Evolutionary conservation across 2,113 vertebrate species (phyloP).

Genomic region (Eubucco bourcierii): DNA sequence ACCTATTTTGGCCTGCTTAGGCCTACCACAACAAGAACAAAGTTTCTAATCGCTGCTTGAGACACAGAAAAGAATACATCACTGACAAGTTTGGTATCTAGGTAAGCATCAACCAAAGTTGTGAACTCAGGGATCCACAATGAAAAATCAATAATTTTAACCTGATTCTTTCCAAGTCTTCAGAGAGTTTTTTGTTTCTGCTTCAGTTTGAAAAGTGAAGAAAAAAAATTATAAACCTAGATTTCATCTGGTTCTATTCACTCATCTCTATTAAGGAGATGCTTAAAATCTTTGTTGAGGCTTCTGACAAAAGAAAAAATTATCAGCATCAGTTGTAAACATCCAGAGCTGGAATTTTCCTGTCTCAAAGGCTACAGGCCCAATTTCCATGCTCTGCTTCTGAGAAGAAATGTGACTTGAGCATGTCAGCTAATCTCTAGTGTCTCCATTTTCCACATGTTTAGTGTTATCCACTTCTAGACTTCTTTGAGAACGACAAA

Average conservation of each 20-base stretch:
- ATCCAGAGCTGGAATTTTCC: background rate
- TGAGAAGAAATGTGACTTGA: background rate
- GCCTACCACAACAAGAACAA: background rate
- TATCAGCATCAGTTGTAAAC: background rate
- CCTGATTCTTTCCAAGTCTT: background rate
- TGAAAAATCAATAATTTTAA: background rate
- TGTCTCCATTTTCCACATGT: background rate
- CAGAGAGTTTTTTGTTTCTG: background rate
- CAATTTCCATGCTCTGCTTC: background rate
- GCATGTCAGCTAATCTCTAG: background rate
- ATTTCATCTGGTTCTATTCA: background rate
- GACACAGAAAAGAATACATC: background rate
- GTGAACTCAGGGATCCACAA: background rate
- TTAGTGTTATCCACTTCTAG: background rate
- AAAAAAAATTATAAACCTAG: background rate
- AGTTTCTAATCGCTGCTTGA: background rate
- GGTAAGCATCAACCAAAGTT: background rate
- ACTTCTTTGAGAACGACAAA: background rate
- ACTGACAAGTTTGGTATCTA: background rate
- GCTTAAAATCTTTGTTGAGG: background rate
- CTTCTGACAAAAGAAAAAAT: background rate
- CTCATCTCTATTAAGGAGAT: background rate
- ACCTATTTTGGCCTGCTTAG: no score
- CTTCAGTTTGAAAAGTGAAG: background rate
- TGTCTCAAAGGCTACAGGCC: background rate